Base-by-base conservation (phyloP, 30 jellyfish, hydroid and myxozoan species). In the Cassiopea andromeda region DNA sequence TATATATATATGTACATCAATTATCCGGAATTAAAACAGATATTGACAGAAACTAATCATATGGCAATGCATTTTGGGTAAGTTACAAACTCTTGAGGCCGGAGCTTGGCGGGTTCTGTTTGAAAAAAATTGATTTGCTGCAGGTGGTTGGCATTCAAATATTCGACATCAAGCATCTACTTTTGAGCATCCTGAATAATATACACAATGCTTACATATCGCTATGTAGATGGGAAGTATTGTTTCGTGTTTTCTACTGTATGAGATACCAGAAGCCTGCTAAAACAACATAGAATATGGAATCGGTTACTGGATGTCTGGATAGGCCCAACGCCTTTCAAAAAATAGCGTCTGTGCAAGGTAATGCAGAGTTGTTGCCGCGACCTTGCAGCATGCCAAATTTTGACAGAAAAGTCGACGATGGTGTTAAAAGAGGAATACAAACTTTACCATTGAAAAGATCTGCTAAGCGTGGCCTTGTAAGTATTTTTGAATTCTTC, bases 331-430 rank as follows among this genome's bases (percentile, higher is more conserved):
- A 64, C 19, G 15, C 19, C 73, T 5, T 4, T 7, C 73, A 9
- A 17, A 17, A 16, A 72, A 78, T n/a, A 10, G 75, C 0, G 50
- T 44, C 69, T 46, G 74, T 15, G 19, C 59, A 44, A 19, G 60
- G 46, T 45, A 48, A 67, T 49, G 5, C 60, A 13, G 79, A 43
- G 48, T 44, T 85, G 80, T 85, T 85, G 87, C 87, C 93, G 60
- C 77, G 93, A 85, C 93, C 93, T 10, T 85, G 93, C 93, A 85
- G 93, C 43, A 85, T 85, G 93, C 93, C 93, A 68, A 73, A 81
- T 58, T 85, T 85, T 47, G 93, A 85, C 69, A 50, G 75, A 44
- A 85, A 74, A 8, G 45, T 18, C 46, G 93, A 85, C 9, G 9
- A 59, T 38, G 83, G 72, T 13, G 79, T 68, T 9, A 85, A 74